These are phyloP conservation scores for Limnephilus auricula DNA, from an alignment of 2,888 invertebrate genomes.

Conservation along the genomic window DNA sequence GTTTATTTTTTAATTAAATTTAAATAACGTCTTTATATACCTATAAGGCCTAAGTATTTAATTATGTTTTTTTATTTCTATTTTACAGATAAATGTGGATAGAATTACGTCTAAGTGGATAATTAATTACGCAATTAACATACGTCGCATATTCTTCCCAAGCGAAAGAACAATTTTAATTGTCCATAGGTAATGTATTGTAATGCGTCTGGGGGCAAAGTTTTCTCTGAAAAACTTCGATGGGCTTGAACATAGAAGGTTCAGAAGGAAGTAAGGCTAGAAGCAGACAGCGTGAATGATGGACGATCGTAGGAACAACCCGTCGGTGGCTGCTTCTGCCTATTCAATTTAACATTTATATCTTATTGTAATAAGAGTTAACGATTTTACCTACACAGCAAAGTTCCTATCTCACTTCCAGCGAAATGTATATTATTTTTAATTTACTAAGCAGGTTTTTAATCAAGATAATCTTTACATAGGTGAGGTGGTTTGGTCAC, in stretches of 20 bases:
- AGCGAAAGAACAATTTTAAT: background rate
- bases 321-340: slow-evolving; percentile 3
- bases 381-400: background rate
- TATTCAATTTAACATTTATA: background rate
- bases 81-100: background rate
- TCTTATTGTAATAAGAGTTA: background rate
- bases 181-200: background rate
- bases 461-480: background rate
- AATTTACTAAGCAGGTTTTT: background rate
- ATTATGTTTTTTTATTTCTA: background rate
- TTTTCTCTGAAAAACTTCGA: background rate
- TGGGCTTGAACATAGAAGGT: background rate
- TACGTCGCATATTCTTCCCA: background rate
- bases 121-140: background rate
- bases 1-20: background rate
- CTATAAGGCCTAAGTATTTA: background rate
- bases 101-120: background rate
- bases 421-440: background rate
- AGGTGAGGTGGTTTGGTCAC: background rate
- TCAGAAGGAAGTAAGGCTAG: background rate
- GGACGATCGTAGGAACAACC: slow-evolving; percentile 1
- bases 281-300: slow-evolving; percentile 33
- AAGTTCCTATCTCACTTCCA: background rate
- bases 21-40: background rate
- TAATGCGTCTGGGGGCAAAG: background rate